A percentile compares a stretch with the other conserved stretches of the same genome.
These are phyloP conservation scores for Spongia lamella DNA, from an alignment of 37 sponge, comb jelly and placozoan genomes.

Conservation along the genomic window DNA sequence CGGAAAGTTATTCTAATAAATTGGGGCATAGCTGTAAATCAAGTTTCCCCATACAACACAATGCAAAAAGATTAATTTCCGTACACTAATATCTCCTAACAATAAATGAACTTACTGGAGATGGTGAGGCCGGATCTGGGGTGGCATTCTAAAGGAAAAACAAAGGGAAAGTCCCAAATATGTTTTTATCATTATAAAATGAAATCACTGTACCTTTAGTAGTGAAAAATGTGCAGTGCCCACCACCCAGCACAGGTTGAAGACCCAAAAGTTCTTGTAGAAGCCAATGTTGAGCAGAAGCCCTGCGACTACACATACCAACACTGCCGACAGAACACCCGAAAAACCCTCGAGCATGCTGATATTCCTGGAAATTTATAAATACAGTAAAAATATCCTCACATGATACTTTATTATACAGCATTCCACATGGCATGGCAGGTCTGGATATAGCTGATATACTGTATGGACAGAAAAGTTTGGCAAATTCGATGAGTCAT, in stretches of 20 bases:
- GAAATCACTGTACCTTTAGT: conserved; percentile 56
- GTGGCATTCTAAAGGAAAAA: conserved; percentile 61
- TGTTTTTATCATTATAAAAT: neutral
- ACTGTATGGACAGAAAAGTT: too few species aligned
- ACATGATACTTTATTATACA: too few species aligned
- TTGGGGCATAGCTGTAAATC: too few species aligned
- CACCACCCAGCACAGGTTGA: conserved; percentile 74
- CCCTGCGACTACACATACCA: conserved; percentile 60
- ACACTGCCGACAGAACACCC: conserved; percentile 40
- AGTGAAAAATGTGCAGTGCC: conserved; percentile 80
- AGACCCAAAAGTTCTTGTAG: conserved; percentile 62
- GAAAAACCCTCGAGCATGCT: conserved; percentile 30
- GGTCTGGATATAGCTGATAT: too few species aligned
- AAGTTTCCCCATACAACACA: too few species aligned
- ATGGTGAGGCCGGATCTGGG: conserved; percentile 82
- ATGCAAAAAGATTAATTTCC: neutral
- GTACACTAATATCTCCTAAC: neutral
- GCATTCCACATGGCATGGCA: too few species aligned
- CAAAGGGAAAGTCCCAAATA: neutral
- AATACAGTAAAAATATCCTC: neutral
- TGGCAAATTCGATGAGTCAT: too few species aligned
- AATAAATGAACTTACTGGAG: conserved; percentile 46
- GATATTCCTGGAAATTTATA: conserved; percentile 43
- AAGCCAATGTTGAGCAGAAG: conserved; percentile 52
- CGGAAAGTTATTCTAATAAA: too few species aligned